Conservation (phyloP, 2,888 invertebrate species). For the Chymomyza caudatula region DNA sequence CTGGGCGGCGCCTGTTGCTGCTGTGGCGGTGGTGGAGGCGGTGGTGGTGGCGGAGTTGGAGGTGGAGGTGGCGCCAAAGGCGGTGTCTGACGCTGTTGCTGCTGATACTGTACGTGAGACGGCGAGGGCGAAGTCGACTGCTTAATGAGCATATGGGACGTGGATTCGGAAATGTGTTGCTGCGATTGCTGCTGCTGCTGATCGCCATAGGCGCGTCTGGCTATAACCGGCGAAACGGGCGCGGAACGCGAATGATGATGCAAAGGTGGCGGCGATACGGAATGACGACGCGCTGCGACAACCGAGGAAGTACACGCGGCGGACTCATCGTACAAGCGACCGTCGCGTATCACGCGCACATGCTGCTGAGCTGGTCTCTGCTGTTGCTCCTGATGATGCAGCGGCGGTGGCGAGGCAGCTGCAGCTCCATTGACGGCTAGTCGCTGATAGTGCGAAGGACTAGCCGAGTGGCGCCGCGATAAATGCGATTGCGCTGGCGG, state of each 20-base stretch:
- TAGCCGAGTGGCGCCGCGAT: conserved; percentile 69
- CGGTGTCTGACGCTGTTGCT: conserved; percentile 33
- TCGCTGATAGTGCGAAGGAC: conserved; percentile 71
- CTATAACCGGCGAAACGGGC: conserved; percentile 63
- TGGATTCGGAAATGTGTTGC: not conserved
- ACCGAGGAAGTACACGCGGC: conserved; percentile 30
- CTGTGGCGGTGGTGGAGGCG: conserved; percentile 29
- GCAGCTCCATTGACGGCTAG: conserved; percentile 8
- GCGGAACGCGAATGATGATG: conserved; percentile 71
- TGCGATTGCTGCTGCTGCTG: conserved; percentile 18
- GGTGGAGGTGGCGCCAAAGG: conserved; percentile 49
- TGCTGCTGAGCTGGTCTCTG: conserved; percentile 64
- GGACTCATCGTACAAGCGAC: conserved; percentile 76
- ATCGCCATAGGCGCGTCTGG: conserved; percentile 57
- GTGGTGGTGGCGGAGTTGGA: conserved; percentile 34
- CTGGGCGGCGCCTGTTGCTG: conserved; percentile 32
- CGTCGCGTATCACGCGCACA: conserved; percentile 78
- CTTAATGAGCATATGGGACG: conserved; percentile 10
- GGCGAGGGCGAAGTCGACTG: conserved; percentile 15
- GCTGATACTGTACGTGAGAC: conserved; percentile 31
- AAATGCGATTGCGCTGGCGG: conserved; percentile 49
- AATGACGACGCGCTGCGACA: conserved; percentile 50
- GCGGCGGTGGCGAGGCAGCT: conserved; percentile 52
- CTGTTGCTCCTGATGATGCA: conserved; percentile 47
- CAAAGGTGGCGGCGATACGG: conserved; percentile 70